Conservation (phyloP, 2,797 vertebrate species). For the Apogon hyalosoma region DNA sequence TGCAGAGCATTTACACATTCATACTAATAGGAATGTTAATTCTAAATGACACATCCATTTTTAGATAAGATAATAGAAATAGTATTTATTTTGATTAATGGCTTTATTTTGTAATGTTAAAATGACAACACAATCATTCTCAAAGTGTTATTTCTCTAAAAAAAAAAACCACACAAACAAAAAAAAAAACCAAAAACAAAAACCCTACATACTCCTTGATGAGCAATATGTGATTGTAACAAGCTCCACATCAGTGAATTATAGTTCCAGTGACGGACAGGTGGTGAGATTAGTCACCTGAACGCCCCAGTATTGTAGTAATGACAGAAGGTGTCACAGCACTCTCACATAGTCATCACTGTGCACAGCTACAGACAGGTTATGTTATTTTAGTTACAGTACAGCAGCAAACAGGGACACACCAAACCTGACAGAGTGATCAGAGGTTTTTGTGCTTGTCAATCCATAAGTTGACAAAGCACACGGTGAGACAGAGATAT, state of each 20-base stretch:
- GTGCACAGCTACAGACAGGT: constrained; percentile 21
- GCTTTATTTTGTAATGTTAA: neutral
- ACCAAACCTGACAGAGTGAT: constrained; percentile 10
- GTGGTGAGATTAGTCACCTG: constrained; percentile 44
- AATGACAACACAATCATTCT: neutral
- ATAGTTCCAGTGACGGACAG: constrained; percentile 31
- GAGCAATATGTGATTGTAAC: constrained; percentile 14
- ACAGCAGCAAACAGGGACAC: constrained; percentile 16
- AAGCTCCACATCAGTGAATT: constrained; percentile 4
- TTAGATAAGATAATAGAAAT: neutral
- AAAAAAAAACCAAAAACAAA: too few relatives aligned
- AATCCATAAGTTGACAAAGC: constrained; percentile 3
- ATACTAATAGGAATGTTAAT: neutral
- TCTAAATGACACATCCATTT: neutral
- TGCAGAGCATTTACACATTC: neutral
- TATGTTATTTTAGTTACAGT: constrained; percentile 30
- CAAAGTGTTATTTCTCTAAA: too few relatives aligned
- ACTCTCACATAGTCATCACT: constrained; percentile 23
- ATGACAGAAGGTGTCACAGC: constrained; percentile 48
- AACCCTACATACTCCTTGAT: too few relatives aligned
- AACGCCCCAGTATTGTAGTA: constrained; percentile 21
- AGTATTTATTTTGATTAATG: neutral
- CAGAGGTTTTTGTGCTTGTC: constrained; percentile 29
- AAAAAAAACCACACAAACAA: too few relatives aligned
- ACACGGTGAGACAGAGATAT: neutral